These are phyloP conservation scores for Philopotamus ludificatus DNA, from an alignment of 1,140 invertebrate genomes.

Conservation along the genomic window DNA sequence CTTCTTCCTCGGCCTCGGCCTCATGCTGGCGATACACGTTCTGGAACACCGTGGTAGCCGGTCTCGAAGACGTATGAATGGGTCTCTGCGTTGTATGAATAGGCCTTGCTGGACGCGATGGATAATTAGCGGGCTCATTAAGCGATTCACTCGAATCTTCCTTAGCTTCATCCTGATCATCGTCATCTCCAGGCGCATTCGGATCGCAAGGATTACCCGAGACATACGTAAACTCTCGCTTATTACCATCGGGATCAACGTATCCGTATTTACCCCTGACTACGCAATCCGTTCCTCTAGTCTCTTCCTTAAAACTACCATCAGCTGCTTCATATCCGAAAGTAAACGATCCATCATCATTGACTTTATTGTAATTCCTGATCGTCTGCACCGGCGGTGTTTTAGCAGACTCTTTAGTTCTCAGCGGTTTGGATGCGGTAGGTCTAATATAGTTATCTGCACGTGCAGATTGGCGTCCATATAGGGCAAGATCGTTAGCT, in stretches of 20 bases:
- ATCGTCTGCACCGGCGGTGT: slow-evolving; percentile 75
- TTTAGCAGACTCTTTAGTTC: slow-evolving; percentile 62
- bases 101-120: slow-evolving; percentile 53
- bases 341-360: slow-evolving; percentile 82
- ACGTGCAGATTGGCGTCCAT: slow-evolving; percentile 45
- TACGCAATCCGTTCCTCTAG: slow-evolving; percentile 80
- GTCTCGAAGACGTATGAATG: too few species aligned
- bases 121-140: slow-evolving; percentile 64
- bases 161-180: slow-evolving; percentile 51
- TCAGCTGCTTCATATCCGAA: slow-evolving; percentile 84
- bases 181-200: slow-evolving; percentile 68
- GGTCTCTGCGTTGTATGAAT: slow-evolving; percentile 55
- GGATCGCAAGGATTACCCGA: slow-evolving; percentile 89
- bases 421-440: slow-evolving; percentile 44
- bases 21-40: slow-evolving; percentile 63
- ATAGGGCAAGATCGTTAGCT: slow-evolving; percentile 49
- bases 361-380: slow-evolving; percentile 78
- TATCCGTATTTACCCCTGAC: slow-evolving; percentile 88
- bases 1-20: slow-evolving; percentile 60
- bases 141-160: slow-evolving; percentile 59
- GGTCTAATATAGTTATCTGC: slow-evolving; percentile 42
- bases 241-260: slow-evolving; percentile 84
- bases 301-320: slow-evolving; percentile 88
- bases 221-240: slow-evolving; percentile 83
- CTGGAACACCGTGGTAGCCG: slow-evolving; percentile 68